A percentile compares a stretch with the other conserved stretches of the same genome.
Evolutionary conservation across 2,888 invertebrate species (phyloP).

Genomic region (Heterodera filipjevi): DNA sequence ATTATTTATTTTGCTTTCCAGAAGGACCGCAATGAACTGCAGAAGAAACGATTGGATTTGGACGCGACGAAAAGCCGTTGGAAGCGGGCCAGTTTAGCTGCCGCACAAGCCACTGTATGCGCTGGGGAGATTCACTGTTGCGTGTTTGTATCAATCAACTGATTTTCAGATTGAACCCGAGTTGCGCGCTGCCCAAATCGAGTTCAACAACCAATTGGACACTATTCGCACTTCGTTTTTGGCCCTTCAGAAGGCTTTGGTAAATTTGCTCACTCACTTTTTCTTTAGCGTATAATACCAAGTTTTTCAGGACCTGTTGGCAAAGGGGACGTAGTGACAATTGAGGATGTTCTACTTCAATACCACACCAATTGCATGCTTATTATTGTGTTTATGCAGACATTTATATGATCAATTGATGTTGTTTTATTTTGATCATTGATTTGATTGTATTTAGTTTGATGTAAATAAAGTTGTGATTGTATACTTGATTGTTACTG

Average conservation of each 20-base stretch:
- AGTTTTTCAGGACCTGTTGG: too few relatives aligned
- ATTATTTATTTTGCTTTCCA: conserved; percentile 51
- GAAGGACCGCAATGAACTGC: conserved; percentile 70
- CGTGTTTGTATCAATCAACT: background rate
- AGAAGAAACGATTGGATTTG: conserved; percentile 77
- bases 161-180: conserved; percentile 81
- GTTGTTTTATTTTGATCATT: too few relatives aligned
- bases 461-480: too few relatives aligned
- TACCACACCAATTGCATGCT: too few relatives aligned
- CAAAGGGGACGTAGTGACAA: too few relatives aligned
- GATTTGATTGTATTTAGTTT: too few relatives aligned
- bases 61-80: conserved; percentile 86
- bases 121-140: conserved; percentile 1
- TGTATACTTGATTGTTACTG: too few relatives aligned
- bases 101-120: conserved; percentile 78
- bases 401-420: too few relatives aligned
- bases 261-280: too few relatives aligned
- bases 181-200: conserved; percentile 82
- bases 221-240: conserved; percentile 83
- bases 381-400: too few relatives aligned
- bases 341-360: too few relatives aligned
- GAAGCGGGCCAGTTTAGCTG: conserved; percentile 80
- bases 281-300: too few relatives aligned
- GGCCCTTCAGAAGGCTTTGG: conserved; percentile 82
- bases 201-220: conserved; percentile 88